Evolutionary conservation across 92 coral and sea anemone species (phyloP), one percentile per base, ranked within the genome.

Genomic region (Desmophyllum pertusum): DNA sequence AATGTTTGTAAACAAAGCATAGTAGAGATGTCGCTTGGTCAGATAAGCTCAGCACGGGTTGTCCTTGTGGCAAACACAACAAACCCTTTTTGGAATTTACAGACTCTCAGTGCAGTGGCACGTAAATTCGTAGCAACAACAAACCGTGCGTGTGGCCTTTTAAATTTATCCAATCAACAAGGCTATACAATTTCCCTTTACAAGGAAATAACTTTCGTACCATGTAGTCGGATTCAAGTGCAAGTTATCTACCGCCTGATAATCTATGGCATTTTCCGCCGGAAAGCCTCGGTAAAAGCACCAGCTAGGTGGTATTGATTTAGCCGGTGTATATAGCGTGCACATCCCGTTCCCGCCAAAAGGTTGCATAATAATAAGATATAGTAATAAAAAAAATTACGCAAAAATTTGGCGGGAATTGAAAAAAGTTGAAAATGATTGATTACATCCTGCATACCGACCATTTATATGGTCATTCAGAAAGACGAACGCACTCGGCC

Each of bases 151-250:
- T 72, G 77, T 27, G 77, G 55, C 77, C 53, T 23, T 69, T 50
- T 19, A 6, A n/a, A 1, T 5, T 9, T 30, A 3, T 5, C 50
- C 46, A 2, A 8, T 25, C 17, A 42, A 4, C 43, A 35, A 70
- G 35, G 33, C 51, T 70, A n/a, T 39, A 38, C 29, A 13, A 40
- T 13, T 21, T 41, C 17, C 75, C 18, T 9, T 21, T 7, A 9
- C 46, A 18, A 30, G 79, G 65, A 75, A 75, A 75, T 75, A 33
- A 21, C 79, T 51, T 35, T 21, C 79, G 64, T 75, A 30, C 79
- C 64, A 10, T 46, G n/a, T n/a, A n/a, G n/a, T n/a, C n/a, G n/a
- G n/a, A n/a, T n/a, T n/a, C n/a, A n/a, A n/a, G n/a, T n/a, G n/a
- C n/a, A n/a, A 55, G 29, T 11, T 18, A 55, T 55, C 63, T 55